Percentiles rank a stretch among this genome's conserved stretches.
phyloP scores from a whole-genome alignment of 2,113 vertebrate species.

The Ochotona princeps region DNA sequence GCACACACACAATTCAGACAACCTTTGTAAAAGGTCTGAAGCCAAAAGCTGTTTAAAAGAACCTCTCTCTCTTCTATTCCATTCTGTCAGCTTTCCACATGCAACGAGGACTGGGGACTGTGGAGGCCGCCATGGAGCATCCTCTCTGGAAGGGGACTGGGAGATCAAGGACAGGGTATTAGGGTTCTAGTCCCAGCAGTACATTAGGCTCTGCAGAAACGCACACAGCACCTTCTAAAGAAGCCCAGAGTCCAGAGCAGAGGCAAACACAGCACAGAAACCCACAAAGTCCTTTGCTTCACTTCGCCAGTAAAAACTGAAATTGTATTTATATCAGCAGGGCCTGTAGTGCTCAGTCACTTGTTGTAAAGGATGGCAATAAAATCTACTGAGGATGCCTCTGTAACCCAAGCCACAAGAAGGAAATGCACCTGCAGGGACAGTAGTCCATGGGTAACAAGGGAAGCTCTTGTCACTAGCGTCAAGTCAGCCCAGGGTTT shows the following conservation, averaged over 20 bases:
- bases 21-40: slow-evolving; percentile 52
- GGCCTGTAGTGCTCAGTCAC: background rate
- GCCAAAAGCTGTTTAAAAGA: slow-evolving; percentile 24
- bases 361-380: background rate
- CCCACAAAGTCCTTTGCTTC: background rate
- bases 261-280: background rate
- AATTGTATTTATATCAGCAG: background rate
- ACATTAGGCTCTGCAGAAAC: background rate
- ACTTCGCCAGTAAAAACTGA: background rate
- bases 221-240: background rate
- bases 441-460: background rate
- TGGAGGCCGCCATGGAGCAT: background rate
- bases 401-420: background rate
- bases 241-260: background rate
- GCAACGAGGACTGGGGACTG: background rate
- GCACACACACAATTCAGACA: slow-evolving; percentile 2
- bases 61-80: background rate
- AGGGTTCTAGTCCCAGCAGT: background rate
- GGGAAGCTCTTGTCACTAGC: too few relatives aligned
- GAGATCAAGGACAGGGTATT: background rate
- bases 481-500: background rate
- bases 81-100: background rate
- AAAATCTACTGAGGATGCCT: background rate
- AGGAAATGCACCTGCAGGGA: background rate
- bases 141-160: background rate